Conservation (phyloP, 2,797 vertebrate species). For the Monodelphis domestica region DNA sequence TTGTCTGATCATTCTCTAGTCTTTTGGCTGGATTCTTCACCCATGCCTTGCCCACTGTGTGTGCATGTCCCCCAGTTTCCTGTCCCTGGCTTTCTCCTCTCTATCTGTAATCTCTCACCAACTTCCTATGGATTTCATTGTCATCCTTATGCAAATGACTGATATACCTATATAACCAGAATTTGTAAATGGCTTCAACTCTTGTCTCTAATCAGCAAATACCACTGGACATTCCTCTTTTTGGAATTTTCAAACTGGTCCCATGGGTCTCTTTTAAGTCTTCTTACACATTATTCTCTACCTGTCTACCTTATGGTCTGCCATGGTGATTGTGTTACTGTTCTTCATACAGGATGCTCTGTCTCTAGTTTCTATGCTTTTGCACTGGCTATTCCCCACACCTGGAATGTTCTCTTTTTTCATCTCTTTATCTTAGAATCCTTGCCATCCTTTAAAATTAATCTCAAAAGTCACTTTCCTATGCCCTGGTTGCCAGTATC, state of each 20-base stretch:
- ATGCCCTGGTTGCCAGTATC: not conserved
- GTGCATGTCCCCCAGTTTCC: not conserved
- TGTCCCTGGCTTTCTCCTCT: not conserved
- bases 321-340: not conserved
- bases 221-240: not conserved
- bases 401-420: not conserved
- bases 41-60: too few relatives aligned
- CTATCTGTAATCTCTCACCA: not conserved
- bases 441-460: not conserved
- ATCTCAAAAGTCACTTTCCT: not conserved
- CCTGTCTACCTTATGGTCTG: not conserved
- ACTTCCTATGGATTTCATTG: not conserved
- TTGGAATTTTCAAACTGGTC: not conserved
- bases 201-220: not conserved
- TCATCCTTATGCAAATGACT: not conserved
- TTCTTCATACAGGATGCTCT: not conserved
- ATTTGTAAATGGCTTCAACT: not conserved
- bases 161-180: not conserved
- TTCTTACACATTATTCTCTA: not conserved
- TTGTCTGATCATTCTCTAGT: not conserved
- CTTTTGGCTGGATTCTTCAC: not conserved
- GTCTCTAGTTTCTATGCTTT: not conserved
- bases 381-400: not conserved
- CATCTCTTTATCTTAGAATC: not conserved
- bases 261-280: not conserved